A percentile compares a stretch with the other conserved stretches of the same genome.
Conservation (phyloP, 2,888 invertebrate species). For the Caenorhabditis virilis region DNA sequence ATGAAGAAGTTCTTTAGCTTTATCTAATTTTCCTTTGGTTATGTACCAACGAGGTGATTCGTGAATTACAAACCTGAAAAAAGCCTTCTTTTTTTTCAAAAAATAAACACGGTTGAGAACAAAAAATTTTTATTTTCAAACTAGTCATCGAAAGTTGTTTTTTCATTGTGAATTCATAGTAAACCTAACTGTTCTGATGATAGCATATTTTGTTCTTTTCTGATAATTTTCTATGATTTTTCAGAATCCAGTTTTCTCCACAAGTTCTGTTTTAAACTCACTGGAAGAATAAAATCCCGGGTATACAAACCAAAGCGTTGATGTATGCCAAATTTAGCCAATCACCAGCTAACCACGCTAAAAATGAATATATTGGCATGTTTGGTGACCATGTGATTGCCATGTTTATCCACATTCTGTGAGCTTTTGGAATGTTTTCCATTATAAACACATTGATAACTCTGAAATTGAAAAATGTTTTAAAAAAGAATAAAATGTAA, state of each 20-base stretch:
- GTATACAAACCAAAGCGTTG: conserved; percentile 37
- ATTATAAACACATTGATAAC: conserved; percentile 56
- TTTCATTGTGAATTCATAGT: too few relatives aligned
- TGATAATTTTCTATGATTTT: too few relatives aligned
- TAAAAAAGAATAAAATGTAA: too few relatives aligned
- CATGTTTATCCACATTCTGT: conserved; percentile 58
- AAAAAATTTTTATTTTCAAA: too few relatives aligned
- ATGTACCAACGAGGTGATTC: conserved; percentile 50
- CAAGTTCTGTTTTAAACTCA: not conserved
- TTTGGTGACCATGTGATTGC: conserved; percentile 62
- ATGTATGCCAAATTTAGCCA: conserved; percentile 23
- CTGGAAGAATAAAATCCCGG: conserved; percentile 36
- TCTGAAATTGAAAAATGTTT: conserved; percentile 25
- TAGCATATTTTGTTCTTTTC: too few relatives aligned
- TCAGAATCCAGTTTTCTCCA: too few relatives aligned
- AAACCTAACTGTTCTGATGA: too few relatives aligned
- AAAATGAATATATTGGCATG: conserved; percentile 54
- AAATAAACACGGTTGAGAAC: too few relatives aligned
- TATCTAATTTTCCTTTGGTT: conserved; percentile 51
- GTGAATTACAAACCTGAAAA: conserved; percentile 37
- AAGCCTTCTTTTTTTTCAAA: too few relatives aligned
- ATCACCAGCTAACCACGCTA: conserved; percentile 45
- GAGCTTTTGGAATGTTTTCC: conserved; percentile 62
- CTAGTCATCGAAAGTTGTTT: too few relatives aligned
- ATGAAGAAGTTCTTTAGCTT: conserved; percentile 47